Conservation (phyloP, 2,797 vertebrate species). For the Oreochromis mossambicus region DNA sequence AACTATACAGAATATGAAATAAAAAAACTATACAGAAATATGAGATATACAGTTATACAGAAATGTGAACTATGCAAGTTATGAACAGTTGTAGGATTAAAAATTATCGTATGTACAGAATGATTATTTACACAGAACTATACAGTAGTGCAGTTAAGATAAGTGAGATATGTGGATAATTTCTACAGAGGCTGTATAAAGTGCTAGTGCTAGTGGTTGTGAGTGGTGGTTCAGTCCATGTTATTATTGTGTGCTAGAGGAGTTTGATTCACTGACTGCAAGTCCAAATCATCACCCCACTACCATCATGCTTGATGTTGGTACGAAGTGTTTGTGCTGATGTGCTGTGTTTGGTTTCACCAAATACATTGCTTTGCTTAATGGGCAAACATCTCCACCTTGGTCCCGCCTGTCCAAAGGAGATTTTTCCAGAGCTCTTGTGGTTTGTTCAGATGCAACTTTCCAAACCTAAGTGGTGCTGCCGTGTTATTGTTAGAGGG, state of each 20-base stretch:
- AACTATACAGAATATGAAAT: too few species aligned
- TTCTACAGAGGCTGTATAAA: too few species aligned
- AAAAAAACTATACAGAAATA: too few species aligned
- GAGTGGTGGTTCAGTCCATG: too few species aligned
- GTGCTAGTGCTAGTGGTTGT: too few species aligned
- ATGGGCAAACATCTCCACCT: neutral
- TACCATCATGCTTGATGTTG: neutral
- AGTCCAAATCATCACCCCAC: neutral
- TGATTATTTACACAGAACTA: too few species aligned
- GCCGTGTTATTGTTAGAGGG: neutral
- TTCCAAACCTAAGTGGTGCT: neutral
- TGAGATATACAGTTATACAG: too few species aligned
- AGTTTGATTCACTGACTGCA: neutral
- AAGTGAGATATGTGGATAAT: too few species aligned
- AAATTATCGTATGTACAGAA: too few species aligned
- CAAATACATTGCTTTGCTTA: neutral
- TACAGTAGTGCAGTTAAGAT: too few species aligned
- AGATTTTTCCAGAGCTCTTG: neutral
- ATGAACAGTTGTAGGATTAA: too few species aligned
- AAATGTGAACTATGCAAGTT: too few species aligned
- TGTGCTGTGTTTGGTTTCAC: neutral
- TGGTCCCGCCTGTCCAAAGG: neutral
- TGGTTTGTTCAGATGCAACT: neutral
- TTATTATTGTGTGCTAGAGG: neutral
- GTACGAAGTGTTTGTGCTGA: rapidly evolving